Conservation (phyloP, 53 echinoderm and acorn worm species). For the Crossaster papposus region DNA sequence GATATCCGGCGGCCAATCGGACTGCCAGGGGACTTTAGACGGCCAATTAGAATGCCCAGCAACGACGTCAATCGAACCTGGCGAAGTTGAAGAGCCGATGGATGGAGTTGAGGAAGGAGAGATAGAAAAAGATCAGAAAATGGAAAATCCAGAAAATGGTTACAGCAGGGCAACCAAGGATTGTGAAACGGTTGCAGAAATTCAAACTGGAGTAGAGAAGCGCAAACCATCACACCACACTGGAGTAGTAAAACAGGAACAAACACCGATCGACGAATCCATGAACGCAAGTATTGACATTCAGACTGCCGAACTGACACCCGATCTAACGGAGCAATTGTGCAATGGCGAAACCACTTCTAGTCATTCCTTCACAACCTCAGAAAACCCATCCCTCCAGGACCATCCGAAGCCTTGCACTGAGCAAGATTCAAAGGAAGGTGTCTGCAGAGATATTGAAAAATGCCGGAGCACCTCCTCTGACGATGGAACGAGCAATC, state of each 20-base stretch:
- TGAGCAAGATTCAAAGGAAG: neutral
- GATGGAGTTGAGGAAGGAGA: neutral
- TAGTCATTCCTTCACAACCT: neutral
- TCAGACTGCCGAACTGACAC: neutral
- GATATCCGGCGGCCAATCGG: too few relatives aligned
- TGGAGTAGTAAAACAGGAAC: slow-evolving; percentile 12
- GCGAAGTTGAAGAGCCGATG: neutral
- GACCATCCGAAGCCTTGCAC: neutral
- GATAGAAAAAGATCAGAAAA: neutral
- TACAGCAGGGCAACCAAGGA: neutral
- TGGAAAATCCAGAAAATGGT: neutral
- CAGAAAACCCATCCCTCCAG: neutral
- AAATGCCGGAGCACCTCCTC: neutral
- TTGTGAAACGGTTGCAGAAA: neutral
- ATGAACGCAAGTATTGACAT: neutral
- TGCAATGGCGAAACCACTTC: slow-evolving; percentile 60
- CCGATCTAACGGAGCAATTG: neutral
- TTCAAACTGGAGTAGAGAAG: neutral
- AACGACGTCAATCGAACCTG: neutral
- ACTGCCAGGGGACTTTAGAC: too few relatives aligned
- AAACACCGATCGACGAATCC: neutral
- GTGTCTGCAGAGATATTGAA: neutral
- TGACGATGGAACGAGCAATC: neutral
- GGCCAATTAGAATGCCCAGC: neutral
- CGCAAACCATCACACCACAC: neutral